Percentiles rank a stretch among this genome's conserved stretches.
phyloP scores from a whole-genome alignment of 2,888 invertebrate species.

The Pristionchus exspectatus region DNA sequence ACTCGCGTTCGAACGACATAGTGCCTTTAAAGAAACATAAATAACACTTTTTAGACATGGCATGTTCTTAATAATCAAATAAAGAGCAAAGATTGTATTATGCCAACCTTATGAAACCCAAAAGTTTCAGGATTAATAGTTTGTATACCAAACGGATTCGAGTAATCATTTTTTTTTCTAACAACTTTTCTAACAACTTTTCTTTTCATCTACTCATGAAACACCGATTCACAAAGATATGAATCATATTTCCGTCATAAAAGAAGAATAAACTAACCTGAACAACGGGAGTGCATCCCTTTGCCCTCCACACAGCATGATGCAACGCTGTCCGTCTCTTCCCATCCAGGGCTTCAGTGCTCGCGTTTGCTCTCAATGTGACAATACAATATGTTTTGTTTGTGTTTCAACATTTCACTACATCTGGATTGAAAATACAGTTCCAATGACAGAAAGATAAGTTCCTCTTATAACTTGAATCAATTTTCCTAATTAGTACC shows the following conservation, averaged over 20 bases:
- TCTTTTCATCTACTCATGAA: too few relatives aligned
- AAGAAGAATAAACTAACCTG: not conserved
- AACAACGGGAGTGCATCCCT: conserved; percentile 37
- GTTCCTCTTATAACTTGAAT: too few relatives aligned
- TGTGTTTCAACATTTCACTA: not conserved
- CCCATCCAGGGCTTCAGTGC: conserved; percentile 43
- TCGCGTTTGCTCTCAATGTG: conserved; percentile 53
- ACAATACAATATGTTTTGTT: not conserved
- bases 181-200: too few relatives aligned
- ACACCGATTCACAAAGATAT: too few relatives aligned
- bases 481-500: not conserved
- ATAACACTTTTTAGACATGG: not conserved
- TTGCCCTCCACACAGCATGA: conserved; percentile 48
- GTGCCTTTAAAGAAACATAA: conserved; percentile 1
- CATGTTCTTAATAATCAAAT: not conserved
- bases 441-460: not conserved
- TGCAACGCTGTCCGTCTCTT: conserved; percentile 38
- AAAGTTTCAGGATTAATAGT: too few relatives aligned
- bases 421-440: not conserved
- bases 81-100: not conserved
- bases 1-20: conserved; percentile 16
- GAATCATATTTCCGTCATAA: too few relatives aligned
- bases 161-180: too few relatives aligned
- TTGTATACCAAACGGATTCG: too few relatives aligned
- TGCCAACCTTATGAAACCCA: too few relatives aligned